Evolutionary conservation across 2,113 vertebrate genomes (phyloP), one percentile per base, ranked within the genome.

Genomic region (Gallinago paraguaiae): DNA sequence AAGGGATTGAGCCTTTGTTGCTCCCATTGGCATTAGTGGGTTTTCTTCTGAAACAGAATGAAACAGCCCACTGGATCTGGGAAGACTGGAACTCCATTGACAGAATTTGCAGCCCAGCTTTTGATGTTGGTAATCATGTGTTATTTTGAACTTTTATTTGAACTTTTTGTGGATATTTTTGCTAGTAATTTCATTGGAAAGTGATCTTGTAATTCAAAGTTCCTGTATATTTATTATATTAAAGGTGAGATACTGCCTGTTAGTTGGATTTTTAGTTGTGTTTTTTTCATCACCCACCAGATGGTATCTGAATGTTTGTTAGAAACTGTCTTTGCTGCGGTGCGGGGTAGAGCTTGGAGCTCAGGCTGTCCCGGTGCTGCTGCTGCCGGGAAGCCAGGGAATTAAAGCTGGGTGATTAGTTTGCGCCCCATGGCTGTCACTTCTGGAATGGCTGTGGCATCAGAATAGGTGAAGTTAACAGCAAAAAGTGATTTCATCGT

Each of bases 81-180:
- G 60, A 72, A 64, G 63, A 54, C 24, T 64, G 72, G n/a, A 92
- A 75, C 30, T 53, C 12, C 9, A 14, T 59, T 74, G 46, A 41
- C 39, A 75, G 59, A 65, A 68, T 69, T 83, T 60, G 30, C 63
- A 91, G 68, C 56, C 54, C 76, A 67, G 82, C 60, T 88, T 80
- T 90, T 77, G 56, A 50, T 90, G 76, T 94, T 82, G 57, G 4
- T 46, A 71, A 57, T 79, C 30, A 54, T 35, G 63, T 75, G 18
- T 87, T 78, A 46, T 41, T 87, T 70, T 43, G 41, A 43, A 43
- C 13, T 43, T 92, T 91, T 95, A 78, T 84, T 94, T 91, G 28
- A 67, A 71, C 11, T 61, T 63, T 82, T n/a, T 18, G 71, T 90
- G 79, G 24, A 10, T 96, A 88, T 83, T 96, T 95, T 93, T 92